A percentile compares a stretch with the other conserved stretches of the same genome.
These are phyloP conservation scores for Propithecus deckenii DNA, from an alignment of 2,797 vertebrate genomes.

Conservation along the genomic window DNA sequence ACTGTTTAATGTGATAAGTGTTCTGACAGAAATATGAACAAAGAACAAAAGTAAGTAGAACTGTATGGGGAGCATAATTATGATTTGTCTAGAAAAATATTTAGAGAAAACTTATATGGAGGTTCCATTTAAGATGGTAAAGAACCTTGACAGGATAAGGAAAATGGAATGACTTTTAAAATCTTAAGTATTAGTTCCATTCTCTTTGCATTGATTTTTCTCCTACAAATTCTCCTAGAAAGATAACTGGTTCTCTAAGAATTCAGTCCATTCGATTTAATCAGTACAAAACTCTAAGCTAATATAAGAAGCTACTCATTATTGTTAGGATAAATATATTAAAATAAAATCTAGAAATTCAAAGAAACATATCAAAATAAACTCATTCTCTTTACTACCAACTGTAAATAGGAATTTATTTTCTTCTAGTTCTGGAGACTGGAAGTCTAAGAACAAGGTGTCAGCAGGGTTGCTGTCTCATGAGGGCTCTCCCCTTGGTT, in stretches of 20 bases:
- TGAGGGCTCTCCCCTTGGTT: not conserved
- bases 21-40: not conserved
- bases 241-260: not conserved
- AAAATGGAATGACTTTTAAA: slow-evolving; percentile 1
- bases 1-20: not conserved
- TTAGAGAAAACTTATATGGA: not conserved
- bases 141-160: not conserved
- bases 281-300: not conserved
- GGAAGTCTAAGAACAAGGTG: not conserved
- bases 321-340: not conserved
- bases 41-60: not conserved
- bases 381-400: not conserved
- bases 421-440: not conserved
- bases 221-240: not conserved
- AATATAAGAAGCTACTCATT: not conserved
- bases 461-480: not conserved
- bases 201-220: not conserved
- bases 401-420: slow-evolving; percentile 1
- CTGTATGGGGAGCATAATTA: not conserved
- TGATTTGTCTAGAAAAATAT: not conserved
- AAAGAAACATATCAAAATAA: slow-evolving; percentile 29
- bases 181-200: not conserved
- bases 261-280: slow-evolving; percentile 6
- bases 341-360: slow-evolving; percentile 40
- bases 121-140: not conserved